These are phyloP conservation scores for Polyommatus iphigenia DNA, from an alignment of 2,888 invertebrate genomes.

Conservation along the genomic window DNA sequence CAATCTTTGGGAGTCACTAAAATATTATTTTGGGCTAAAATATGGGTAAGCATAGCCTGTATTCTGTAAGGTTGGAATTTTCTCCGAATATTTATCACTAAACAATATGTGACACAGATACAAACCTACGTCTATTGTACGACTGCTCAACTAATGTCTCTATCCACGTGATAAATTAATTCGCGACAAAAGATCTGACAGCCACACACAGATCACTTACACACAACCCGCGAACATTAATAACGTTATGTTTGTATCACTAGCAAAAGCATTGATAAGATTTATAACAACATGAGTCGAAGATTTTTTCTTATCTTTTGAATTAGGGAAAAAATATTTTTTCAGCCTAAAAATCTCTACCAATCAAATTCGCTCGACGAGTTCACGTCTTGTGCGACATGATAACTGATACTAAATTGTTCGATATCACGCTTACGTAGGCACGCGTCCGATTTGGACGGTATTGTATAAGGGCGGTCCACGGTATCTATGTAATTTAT, in stretches of 20 bases:
- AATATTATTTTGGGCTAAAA: neutral
- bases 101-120: neutral
- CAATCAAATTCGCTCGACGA: too few species aligned
- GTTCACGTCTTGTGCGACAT: too few species aligned
- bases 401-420: too few species aligned
- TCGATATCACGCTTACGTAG: too few species aligned
- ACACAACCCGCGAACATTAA: slow-evolving; percentile 9
- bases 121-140: neutral
- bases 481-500: too few species aligned
- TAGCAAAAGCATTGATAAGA: neutral
- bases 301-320: too few species aligned
- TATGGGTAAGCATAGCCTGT: neutral
- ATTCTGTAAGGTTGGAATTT: neutral
- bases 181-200: slow-evolving; percentile 35
- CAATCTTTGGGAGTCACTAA: neutral
- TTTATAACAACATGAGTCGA: neutral
- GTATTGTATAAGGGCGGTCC: too few species aligned
- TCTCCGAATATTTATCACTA: neutral
- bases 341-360: too few species aligned
- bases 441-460: too few species aligned
- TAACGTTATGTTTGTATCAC: neutral
- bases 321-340: too few species aligned
- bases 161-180: slow-evolving; percentile 37
- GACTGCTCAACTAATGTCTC: slow-evolving; percentile 29
- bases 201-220: neutral